Conservation (phyloP, 2,113 vertebrate species). For the Plotosus lineatus region DNA sequence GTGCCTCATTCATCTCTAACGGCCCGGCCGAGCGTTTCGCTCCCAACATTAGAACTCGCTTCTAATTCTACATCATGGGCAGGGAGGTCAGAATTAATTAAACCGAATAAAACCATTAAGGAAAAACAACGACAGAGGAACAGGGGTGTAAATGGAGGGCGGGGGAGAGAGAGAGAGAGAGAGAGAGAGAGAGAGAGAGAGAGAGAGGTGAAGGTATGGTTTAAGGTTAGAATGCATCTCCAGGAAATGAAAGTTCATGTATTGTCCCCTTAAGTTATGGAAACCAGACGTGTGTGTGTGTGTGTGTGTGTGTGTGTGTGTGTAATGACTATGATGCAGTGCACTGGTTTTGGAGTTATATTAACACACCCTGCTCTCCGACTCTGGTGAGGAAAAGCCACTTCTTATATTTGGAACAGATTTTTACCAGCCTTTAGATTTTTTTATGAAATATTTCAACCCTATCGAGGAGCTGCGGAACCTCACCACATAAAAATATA, state of each 20-base stretch:
- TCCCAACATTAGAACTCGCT: slow-evolving; percentile 35
- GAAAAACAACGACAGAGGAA: slow-evolving; percentile 26
- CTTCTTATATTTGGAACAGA: slow-evolving; percentile 71
- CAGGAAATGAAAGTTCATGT: too few species aligned
- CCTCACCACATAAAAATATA: slow-evolving; percentile 61
- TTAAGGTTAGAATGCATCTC: too few species aligned
- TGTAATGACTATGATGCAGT: slow-evolving; percentile 63
- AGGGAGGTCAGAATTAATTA: slow-evolving; percentile 62
- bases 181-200: slow-evolving; percentile 1
- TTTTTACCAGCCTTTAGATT: slow-evolving; percentile 68
- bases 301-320: slow-evolving; percentile 61
- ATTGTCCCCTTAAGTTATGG: too few species aligned
- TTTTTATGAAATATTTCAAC: slow-evolving; percentile 66
- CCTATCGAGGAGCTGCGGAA: slow-evolving; percentile 58
- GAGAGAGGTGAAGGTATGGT: too few species aligned
- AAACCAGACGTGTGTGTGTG: slow-evolving; percentile 10
- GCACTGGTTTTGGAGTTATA: slow-evolving; percentile 63
- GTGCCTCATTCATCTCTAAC: background rate
- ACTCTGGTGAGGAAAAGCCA: slow-evolving; percentile 64
- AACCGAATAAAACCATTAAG: slow-evolving; percentile 46
- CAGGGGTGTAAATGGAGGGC: slow-evolving; percentile 20
- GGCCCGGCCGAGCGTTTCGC: background rate
- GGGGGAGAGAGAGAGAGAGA: background rate
- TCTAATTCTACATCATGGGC: slow-evolving; percentile 64
- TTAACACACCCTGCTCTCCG: slow-evolving; percentile 59